Evolutionary conservation across 2,797 vertebrate genomes (phyloP).

Genomic region (Leptatherina wallacei): DNA sequence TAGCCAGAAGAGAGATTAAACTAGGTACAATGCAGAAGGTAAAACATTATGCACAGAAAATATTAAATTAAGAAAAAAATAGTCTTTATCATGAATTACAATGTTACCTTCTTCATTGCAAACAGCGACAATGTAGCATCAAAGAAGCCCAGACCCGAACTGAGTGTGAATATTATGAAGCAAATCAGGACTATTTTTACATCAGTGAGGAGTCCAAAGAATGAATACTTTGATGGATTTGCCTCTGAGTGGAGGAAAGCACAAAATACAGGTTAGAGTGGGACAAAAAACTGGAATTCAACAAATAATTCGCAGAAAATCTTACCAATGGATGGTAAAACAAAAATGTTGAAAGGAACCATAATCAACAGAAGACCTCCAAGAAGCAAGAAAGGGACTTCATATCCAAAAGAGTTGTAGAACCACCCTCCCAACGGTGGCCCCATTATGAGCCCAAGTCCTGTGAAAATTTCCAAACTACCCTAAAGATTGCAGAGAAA

Average conservation of each 20-base stretch:
- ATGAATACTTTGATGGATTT: constrained; percentile 84
- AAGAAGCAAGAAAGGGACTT: constrained; percentile 90
- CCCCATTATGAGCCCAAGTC: constrained; percentile 91
- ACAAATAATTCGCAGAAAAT: not conserved
- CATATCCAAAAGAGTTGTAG: constrained; percentile 93
- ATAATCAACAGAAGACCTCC: constrained; percentile 89
- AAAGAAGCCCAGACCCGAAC: constrained; percentile 89
- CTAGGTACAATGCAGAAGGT: constrained; percentile 49
- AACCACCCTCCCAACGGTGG: constrained; percentile 94
- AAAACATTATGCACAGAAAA: not conserved
- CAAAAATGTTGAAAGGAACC: constrained; percentile 90
- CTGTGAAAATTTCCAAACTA: constrained; percentile 92
- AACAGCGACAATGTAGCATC: constrained; percentile 95
- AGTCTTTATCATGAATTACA: not conserved
- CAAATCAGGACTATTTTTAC: constrained; percentile 87
- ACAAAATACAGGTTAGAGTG: not conserved
- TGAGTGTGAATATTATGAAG: constrained; percentile 86
- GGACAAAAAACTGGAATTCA: not conserved
- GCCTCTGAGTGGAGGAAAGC: constrained; percentile 77
- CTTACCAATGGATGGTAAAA: constrained; percentile 91
- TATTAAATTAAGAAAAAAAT: fast-evolving
- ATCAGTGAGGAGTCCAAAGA: constrained; percentile 85
- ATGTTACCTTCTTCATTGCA: constrained; percentile 86
- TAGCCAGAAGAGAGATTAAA: constrained; percentile 87
- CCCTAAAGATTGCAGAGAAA: constrained; percentile 81